These are phyloP conservation scores for Cheilosia vernalis DNA, from an alignment of 2,888 invertebrate species.

Conservation along the genomic window DNA sequence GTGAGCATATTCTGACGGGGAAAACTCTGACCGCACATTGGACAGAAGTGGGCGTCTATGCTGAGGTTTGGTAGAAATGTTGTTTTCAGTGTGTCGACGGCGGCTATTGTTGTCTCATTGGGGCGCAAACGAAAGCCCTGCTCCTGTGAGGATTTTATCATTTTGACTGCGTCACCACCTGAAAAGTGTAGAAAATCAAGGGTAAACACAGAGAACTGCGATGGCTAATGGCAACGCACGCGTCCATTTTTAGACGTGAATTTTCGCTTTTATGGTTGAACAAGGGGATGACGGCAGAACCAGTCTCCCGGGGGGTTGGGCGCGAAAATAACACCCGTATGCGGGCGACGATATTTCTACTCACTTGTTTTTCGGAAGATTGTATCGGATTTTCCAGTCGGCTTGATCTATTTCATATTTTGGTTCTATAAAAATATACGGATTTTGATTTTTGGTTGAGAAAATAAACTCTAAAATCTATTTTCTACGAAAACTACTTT, in stretches of 20 bases:
- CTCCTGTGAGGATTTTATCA: conserved; percentile 83
- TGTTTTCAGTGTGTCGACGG: conserved; percentile 81
- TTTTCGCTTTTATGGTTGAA: conserved; percentile 57
- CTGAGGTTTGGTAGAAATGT: conserved; percentile 82
- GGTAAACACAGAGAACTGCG: conserved; percentile 49
- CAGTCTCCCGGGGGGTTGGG: conserved; percentile 74
- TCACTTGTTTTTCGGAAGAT: conserved; percentile 54
- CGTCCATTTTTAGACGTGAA: conserved; percentile 74
- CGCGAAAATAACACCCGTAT: conserved; percentile 70
- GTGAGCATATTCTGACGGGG: conserved; percentile 80
- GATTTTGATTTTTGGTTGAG: conserved; percentile 55
- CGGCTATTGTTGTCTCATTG: conserved; percentile 68
- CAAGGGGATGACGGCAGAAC: conserved; percentile 73
- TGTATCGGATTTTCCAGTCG: conserved; percentile 25
- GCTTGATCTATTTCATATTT: conserved; percentile 66
- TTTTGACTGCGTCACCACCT: conserved; percentile 76
- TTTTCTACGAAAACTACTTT: conserved; percentile 73
- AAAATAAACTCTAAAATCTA: conserved; percentile 73
- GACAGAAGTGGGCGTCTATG: conserved; percentile 82
- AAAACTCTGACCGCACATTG: conserved; percentile 82
- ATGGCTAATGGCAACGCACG: conserved; percentile 70
- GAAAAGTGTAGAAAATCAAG: conserved; percentile 66
- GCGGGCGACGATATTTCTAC: conserved; percentile 37
- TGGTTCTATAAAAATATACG: conserved; percentile 65
- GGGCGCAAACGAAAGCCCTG: conserved; percentile 79